phyloP scores from a whole-genome alignment of 2,888 invertebrate species.

The Mechanitis mazaeus region DNA sequence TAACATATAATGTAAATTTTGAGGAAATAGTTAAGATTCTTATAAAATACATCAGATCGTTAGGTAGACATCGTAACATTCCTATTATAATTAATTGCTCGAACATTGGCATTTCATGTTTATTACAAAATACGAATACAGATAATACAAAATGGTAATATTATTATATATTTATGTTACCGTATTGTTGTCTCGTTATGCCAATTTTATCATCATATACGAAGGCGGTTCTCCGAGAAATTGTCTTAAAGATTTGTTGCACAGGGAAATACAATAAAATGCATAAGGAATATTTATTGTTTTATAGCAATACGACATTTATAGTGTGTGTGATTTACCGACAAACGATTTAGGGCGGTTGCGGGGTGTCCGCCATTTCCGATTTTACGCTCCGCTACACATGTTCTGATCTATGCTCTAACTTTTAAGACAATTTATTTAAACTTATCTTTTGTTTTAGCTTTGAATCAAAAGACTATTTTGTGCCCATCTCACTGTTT shows the following conservation, averaged over 20 bases:
- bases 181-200: conserved; percentile 9
- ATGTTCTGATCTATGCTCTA: conserved; percentile 42
- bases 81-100: neutral
- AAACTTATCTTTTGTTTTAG: neutral
- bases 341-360: conserved; percentile 54
- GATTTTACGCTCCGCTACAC: conserved; percentile 62
- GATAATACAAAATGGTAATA: neutral
- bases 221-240: conserved; percentile 15
- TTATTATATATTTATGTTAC: conserved; percentile 4
- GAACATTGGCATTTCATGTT: neutral
- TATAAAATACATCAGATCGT: neutral
- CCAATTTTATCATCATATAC: conserved; percentile 19
- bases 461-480: neutral
- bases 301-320: conserved; percentile 61
- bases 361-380: conserved; percentile 59
- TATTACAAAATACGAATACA: neutral
- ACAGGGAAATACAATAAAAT: conserved; percentile 56
- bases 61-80: neutral
- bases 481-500: too few relatives aligned
- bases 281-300: conserved; percentile 66
- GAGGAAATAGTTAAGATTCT: neutral
- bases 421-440: conserved; percentile 26
- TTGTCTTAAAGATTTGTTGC: conserved; percentile 48
- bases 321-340: conserved; percentile 68
- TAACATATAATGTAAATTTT: neutral